Base-by-base conservation (phyloP, 2,888 invertebrate genomes). In the Nasonovia ribisnigri region DNA sequence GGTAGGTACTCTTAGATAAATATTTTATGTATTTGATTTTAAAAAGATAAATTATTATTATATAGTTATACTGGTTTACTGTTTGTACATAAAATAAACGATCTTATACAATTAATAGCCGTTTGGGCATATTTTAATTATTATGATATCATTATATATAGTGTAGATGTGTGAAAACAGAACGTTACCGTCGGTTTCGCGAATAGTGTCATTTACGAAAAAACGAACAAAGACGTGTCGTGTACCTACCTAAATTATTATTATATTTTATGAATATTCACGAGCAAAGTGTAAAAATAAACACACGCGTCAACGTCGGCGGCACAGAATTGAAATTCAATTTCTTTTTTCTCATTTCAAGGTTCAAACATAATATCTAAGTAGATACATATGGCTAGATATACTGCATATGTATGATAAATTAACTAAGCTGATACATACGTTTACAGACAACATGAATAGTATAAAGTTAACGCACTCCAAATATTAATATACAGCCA, bases 341-440 rank as follows among this genome's bases (percentile, higher is more conserved):
- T 88, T 88, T 88, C n/a, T 48, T 51, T 51, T 88, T 86, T 86
- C 16, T 46, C 16, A 24, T 51, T 54, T 88, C 51, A 88, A 88
- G 51, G 88, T 51, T 42, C 36, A 8, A 77, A 36, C 36, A 8
- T 36, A 36, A 36, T 54, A 20, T 77, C 20, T 16, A 77, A 20
- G 36, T 77, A 36, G 3, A 54, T 54, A 77, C 24, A 24, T 77
- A 36, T 77, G 36, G 16, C n/a, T 36, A 77, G 36, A 36, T 57
- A 26, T 57, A 57, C 26, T 57, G 26, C 24, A 57, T 57, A 57
- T 86, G 13, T 86, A 48, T 43, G 20, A 26, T 84, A 24, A 86
- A 43, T 86, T 86, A 46, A 5, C n/a, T 86, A 46, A 29, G 46
- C 20, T 36, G 36, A 20, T 77, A 77, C 6, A 77, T 3, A 20